Percentiles rank a stretch among this genome's conserved stretches.
Evolutionary conservation across 2,113 vertebrate species (phyloP).

Genomic region (Fukomys damarensis): DNA sequence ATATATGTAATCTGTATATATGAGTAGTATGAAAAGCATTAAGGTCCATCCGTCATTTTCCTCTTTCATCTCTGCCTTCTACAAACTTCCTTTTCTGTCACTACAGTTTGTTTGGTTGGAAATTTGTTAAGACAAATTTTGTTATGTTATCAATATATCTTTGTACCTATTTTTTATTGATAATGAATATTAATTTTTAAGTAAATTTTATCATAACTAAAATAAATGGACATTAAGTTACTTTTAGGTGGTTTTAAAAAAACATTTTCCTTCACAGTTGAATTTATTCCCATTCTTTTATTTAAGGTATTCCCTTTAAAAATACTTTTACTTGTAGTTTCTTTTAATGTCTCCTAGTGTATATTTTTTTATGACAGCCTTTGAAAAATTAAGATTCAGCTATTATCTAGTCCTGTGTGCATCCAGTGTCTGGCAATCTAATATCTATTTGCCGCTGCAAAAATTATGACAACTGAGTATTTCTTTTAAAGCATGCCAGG

Average conservation of each 20-base stretch:
- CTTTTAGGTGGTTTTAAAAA: neutral
- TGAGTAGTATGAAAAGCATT: too few species aligned
- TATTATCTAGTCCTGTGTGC: neutral
- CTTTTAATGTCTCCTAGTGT: neutral
- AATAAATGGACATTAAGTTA: too few species aligned
- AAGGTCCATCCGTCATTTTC: too few species aligned
- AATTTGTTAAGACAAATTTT: too few species aligned
- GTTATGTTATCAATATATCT: too few species aligned
- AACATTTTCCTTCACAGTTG: neutral
- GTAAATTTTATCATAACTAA: too few species aligned
- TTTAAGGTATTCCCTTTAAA: neutral
- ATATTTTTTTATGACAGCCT: neutral
- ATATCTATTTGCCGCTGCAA: neutral
- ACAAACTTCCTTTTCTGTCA: too few species aligned
- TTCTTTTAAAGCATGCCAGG: constrained; percentile 27
- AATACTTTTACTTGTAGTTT: neutral
- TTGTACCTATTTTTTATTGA: too few species aligned
- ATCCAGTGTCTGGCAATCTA: neutral
- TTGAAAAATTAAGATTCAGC: constrained; percentile 39
- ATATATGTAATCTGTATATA: too few species aligned
- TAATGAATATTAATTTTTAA: too few species aligned
- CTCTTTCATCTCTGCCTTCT: too few species aligned
- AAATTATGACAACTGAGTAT: constrained; percentile 7
- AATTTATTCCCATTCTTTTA: neutral
- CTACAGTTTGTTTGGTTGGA: too few species aligned